Conservation (phyloP, 2,797 vertebrate species). For the Cossypha heuglini region DNA sequence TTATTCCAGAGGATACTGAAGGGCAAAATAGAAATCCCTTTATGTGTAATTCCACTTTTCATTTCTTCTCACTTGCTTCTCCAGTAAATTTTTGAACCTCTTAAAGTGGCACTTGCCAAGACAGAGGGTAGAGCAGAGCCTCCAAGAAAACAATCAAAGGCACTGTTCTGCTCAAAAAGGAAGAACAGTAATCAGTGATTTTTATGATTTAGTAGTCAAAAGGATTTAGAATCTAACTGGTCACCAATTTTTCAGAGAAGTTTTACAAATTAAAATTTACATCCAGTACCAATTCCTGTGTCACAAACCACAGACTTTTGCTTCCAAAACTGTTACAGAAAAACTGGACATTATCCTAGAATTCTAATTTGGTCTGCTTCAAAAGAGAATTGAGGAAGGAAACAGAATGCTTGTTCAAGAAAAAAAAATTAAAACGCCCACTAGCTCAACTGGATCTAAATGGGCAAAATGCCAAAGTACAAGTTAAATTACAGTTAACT, state of each 20-base stretch:
- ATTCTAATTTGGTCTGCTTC: neutral
- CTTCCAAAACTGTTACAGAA: neutral
- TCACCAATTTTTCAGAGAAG: neutral
- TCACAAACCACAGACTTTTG: neutral
- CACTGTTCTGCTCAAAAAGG: neutral
- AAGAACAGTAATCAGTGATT: neutral
- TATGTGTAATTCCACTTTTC: neutral
- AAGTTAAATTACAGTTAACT: neutral
- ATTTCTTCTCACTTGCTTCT: conserved; percentile 70
- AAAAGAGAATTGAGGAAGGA: neutral
- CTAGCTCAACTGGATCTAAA: neutral
- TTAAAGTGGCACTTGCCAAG: neutral
- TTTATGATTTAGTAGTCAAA: neutral
- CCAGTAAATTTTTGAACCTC: neutral
- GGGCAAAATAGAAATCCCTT: neutral
- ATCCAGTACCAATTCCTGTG: neutral
- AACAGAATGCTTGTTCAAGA: neutral
- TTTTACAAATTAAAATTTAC: neutral
- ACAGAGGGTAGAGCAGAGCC: neutral
- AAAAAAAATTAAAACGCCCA: neutral
- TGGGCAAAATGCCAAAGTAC: neutral
- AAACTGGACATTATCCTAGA: conserved; percentile 62
- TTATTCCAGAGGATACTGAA: neutral
- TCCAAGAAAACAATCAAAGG: neutral
- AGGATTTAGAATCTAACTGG: neutral